Evolutionary conservation across 2,797 vertebrate species (phyloP).

Genomic region (Tangara arthus): DNA sequence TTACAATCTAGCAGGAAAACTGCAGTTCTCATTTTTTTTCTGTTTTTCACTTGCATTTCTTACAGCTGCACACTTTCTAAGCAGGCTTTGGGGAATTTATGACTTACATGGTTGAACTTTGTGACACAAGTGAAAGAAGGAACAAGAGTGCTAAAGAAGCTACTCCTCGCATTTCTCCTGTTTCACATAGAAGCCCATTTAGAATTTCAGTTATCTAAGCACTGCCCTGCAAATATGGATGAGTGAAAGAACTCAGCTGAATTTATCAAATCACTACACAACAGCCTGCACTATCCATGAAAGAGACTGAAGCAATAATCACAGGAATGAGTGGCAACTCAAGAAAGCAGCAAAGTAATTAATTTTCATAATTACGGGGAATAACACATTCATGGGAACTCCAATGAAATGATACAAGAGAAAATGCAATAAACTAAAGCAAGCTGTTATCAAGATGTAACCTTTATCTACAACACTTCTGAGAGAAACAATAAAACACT

Average conservation of each 20-base stretch:
- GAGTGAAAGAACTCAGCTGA: not conserved
- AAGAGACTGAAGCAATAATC: not conserved
- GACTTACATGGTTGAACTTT: not conserved
- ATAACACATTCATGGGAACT: not conserved
- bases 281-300: not conserved
- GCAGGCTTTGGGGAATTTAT: not conserved
- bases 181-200: not conserved
- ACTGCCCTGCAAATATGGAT: not conserved
- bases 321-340: not conserved
- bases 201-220: not conserved
- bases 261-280: not conserved
- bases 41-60: not conserved
- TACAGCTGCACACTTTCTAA: not conserved
- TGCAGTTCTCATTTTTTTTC: not conserved
- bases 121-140: not conserved
- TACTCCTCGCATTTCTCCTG: not conserved
- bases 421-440: not conserved
- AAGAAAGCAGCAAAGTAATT: not conserved
- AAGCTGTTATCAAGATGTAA: not conserved
- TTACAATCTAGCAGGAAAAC: rapidly evolving
- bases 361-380: not conserved
- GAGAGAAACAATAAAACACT: not conserved
- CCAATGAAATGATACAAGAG: not conserved
- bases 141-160: not conserved
- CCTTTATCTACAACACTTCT: not conserved